Percentiles rank a stretch among this genome's conserved stretches.
Conservation (phyloP, 2,113 vertebrate species). For the Xiphias gladius region DNA sequence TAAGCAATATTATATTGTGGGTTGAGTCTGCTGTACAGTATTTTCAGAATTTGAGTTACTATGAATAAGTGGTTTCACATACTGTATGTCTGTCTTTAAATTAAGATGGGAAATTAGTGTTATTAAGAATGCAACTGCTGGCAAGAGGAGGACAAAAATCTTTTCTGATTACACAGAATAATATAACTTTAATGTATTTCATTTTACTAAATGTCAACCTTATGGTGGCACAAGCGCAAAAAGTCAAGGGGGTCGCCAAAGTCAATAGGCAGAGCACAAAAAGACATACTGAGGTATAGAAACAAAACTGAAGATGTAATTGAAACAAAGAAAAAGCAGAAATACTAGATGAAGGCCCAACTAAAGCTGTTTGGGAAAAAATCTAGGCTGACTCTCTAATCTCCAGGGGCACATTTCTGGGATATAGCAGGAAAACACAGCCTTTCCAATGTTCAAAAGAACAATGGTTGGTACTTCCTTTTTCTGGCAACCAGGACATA, state of each 20-base stretch:
- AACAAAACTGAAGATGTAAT: not conserved
- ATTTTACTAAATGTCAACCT: no score
- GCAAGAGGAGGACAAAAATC: not conserved
- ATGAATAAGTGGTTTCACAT: not conserved
- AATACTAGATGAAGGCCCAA: not conserved
- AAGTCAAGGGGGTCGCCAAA: no score
- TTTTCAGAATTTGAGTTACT: no score
- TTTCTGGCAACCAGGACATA: not conserved
- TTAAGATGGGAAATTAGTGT: not conserved
- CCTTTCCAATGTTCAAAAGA: constrained; percentile 13
- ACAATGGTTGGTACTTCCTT: constrained; percentile 40
- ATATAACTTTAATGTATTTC: not conserved
- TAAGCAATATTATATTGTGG: no score
- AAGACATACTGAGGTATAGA: no score
- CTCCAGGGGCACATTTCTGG: constrained; percentile 15
- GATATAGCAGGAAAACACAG: constrained; percentile 26
- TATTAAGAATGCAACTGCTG: not conserved
- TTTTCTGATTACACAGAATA: not conserved
- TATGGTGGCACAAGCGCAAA: no score
- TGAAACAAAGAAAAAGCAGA: not conserved
- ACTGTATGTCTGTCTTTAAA: not conserved
- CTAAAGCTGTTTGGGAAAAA: not conserved
- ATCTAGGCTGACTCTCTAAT: not conserved
- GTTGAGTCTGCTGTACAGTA: no score
- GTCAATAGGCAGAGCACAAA: no score